Base-by-base conservation (phyloP, 2,113 vertebrate genomes). In the Calidris pygmaea region DNA sequence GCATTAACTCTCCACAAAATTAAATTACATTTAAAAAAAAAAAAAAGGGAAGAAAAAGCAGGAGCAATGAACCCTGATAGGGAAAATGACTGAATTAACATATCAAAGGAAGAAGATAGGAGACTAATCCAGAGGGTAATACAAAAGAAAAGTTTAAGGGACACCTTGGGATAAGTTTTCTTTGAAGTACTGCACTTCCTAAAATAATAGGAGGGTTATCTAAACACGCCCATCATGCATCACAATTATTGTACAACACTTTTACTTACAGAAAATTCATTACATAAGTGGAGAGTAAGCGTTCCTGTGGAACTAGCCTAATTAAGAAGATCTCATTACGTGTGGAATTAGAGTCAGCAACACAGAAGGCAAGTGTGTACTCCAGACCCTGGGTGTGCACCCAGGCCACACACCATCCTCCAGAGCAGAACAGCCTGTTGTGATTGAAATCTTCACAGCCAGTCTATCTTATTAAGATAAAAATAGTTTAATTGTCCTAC, bases 81-180 rank as follows among this genome's bases (percentile, higher is more conserved):
- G 56, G 90, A 92, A 96, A 96, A 85, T 24, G 70, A 83, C 34
- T 67, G 48, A 72, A 96, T 96, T 96, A 97, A 90, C 93, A 98
- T 97, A 97, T 97, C 97, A 98, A 98, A 98, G 96, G 63, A 91
- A 32, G 37, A 45, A 96, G 91, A 92, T 76, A 96, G 88, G 67
- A 95, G 66, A 95, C 58, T 47, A 96, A 97, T 93, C 90, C 85
- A 97, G 93, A 90, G 92, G 86, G 79, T 92, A 79, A 95, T 94
- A 96, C 79, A 87, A 94, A 97, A 96, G 91, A 93, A 93, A 96
- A 96, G 76, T 94, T 85, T 85, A 95, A 96, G 94, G 90, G 96
- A 96, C 84, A 97, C 86, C 92, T 97, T 90, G 93, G 86, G 81
- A 96, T 88, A 74, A 89, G 79, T 94, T 93, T 95, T 84, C 95